phyloP scores from a whole-genome alignment of 1,140 invertebrate species.

The Eulimnadia texana region DNA sequence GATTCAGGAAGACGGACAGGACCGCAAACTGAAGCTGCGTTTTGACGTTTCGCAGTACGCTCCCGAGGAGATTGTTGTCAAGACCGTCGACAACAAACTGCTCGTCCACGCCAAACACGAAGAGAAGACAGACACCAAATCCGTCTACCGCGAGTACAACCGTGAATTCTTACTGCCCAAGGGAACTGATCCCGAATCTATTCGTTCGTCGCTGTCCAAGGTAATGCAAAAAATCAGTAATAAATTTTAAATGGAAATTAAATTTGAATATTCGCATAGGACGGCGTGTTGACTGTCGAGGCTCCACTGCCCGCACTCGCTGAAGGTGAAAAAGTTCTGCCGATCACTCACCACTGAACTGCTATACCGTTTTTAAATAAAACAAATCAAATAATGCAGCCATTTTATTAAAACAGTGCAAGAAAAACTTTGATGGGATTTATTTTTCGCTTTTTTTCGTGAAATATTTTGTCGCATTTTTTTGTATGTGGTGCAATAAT shows the following conservation, averaged over 20 bases:
- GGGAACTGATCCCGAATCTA: constrained; percentile 79
- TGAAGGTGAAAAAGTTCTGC: constrained; percentile 55
- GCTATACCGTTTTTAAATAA: not conserved
- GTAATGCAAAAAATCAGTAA: constrained; percentile 10
- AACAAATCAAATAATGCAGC: no score
- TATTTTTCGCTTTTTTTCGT: no score
- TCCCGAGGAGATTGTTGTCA: constrained; percentile 89
- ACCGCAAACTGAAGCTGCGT: constrained; percentile 75
- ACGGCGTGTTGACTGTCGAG: constrained; percentile 78
- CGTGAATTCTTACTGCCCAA: constrained; percentile 85
- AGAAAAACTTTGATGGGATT: no score
- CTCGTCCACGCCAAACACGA: constrained; percentile 91
- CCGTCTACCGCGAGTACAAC: constrained; percentile 89
- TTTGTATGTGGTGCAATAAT: no score
- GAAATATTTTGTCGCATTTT: no score
- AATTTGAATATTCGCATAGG: not conserved
- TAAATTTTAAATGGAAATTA: not conserved
- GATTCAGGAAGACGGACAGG: constrained; percentile 75
- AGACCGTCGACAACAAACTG: constrained; percentile 89
- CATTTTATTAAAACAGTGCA: no score
- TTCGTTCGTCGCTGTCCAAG: constrained; percentile 37
- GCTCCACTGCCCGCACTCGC: constrained; percentile 69
- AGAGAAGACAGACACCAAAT: constrained; percentile 84
- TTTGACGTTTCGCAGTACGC: constrained; percentile 90
- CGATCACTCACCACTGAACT: constrained; percentile 52